Percentiles rank a stretch among this genome's conserved stretches.
Conservation (phyloP, 2,113 vertebrate genomes). For the Fregetta grallaria region DNA sequence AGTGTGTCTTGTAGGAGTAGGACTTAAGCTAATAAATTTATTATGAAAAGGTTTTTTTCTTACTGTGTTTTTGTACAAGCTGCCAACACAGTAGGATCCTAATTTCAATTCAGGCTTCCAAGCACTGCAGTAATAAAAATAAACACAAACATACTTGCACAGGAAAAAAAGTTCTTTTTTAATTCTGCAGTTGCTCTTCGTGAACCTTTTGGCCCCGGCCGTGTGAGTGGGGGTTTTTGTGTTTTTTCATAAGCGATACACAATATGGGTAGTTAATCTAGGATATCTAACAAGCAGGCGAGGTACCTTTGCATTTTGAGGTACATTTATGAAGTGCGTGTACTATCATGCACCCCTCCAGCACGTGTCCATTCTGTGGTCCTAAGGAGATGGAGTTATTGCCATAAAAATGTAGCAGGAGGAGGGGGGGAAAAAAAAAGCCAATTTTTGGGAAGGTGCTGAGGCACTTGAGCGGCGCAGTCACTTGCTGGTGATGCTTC, state of each 20-base stretch:
- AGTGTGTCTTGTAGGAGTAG: neutral
- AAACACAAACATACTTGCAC: neutral
- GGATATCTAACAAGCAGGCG: neutral
- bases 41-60: neutral
- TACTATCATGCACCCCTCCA: fast-evolving
- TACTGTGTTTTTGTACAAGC: neutral
- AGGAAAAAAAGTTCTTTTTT: neutral
- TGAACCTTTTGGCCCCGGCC: neutral
- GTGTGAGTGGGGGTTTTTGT: neutral
- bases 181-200: neutral
- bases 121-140: neutral
- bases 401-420: neutral
- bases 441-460: neutral
- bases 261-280: fast-evolving
- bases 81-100: neutral
- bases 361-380: neutral
- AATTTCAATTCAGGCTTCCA: neutral
- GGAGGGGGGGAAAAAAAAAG: neutral
- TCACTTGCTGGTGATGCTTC: neutral
- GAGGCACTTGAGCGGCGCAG: neutral
- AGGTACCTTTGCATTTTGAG: fast-evolving
- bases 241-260: neutral
- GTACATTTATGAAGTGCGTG: neutral
- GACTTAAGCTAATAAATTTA: neutral
- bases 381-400: neutral